These are phyloP conservation scores for Prolemur simus DNA, from an alignment of 2,113 vertebrate genomes.

Conservation along the genomic window DNA sequence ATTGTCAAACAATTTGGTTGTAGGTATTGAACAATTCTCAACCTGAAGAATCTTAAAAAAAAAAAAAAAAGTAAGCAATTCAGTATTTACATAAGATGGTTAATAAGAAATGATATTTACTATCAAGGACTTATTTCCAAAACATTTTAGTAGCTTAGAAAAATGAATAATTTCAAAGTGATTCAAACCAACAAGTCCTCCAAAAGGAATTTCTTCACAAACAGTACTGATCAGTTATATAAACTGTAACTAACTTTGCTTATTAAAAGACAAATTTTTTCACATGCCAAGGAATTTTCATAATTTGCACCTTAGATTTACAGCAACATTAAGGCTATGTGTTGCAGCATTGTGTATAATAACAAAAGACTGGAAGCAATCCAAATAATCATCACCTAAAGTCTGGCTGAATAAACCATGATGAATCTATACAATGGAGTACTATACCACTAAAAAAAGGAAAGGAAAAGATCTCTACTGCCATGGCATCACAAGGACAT, in stretches of 20 bases:
- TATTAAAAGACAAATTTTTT: neutral
- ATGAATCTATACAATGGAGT: neutral
- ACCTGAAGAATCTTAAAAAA: too few species aligned
- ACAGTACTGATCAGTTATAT: neutral
- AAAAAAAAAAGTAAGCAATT: neutral
- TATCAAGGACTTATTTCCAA: neutral
- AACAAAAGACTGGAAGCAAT: neutral
- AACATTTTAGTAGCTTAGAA: neutral
- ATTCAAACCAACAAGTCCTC: neutral
- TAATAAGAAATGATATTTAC: conserved; percentile 21
- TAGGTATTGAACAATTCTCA: neutral
- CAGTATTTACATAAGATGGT: neutral
- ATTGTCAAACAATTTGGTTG: neutral
- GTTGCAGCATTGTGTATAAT: neutral
- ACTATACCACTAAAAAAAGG: neutral
- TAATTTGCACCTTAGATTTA: neutral
- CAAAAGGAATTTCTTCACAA: conserved; percentile 28
- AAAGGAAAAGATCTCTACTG: neutral
- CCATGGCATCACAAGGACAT: neutral
- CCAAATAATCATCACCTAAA: neutral
- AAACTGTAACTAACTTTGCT: neutral
- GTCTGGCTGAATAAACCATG: neutral
- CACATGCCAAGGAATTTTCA: neutral
- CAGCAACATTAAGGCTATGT: neutral
- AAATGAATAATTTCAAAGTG: conserved; percentile 3